Conservation (phyloP, 1,140 invertebrate genomes). For the Ditylenchus dipsaci region DNA sequence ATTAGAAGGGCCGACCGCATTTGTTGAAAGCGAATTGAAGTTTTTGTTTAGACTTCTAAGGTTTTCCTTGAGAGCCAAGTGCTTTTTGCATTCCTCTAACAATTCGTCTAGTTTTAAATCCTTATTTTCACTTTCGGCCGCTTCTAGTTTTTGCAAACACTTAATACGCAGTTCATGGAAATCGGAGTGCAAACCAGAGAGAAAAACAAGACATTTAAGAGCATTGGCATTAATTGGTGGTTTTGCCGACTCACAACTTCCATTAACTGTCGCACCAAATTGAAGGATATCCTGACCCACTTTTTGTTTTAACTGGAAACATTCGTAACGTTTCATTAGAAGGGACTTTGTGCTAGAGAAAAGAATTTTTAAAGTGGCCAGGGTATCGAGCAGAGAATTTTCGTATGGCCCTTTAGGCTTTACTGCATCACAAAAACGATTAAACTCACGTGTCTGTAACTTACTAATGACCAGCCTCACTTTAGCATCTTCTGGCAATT, state of each 20-base stretch:
- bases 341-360: background rate
- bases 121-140: background rate
- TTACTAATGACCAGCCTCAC: background rate
- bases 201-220: background rate
- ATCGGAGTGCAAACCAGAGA: background rate
- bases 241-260: background rate
- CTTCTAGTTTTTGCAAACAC: background rate
- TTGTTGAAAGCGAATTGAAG: no score
- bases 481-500: background rate
- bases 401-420: conserved; percentile 1
- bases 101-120: background rate
- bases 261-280: background rate
- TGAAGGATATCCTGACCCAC: background rate
- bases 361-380: background rate
- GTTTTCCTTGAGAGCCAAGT: no score
- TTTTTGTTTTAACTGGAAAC: background rate
- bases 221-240: background rate
- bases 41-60: no score
- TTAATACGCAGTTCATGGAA: background rate
- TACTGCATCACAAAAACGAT: background rate
- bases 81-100: background rate
- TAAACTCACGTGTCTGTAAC: background rate
- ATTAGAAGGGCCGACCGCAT: no score
- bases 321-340: background rate
- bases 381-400: background rate